These are phyloP conservation scores for Phania funesta DNA, from an alignment of 2,888 invertebrate genomes.

Conservation along the genomic window DNA sequence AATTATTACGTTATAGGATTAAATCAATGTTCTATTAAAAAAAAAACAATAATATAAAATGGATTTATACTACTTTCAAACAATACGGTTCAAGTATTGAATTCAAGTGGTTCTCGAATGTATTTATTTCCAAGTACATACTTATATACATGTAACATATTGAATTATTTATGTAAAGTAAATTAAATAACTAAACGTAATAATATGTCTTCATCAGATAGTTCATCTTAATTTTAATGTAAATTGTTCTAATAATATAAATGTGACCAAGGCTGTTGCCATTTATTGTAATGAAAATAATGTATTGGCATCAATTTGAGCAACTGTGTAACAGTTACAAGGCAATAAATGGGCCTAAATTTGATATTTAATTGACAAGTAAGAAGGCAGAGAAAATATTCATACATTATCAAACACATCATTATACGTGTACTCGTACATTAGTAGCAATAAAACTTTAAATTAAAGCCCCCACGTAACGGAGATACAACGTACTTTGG, in stretches of 20 bases:
- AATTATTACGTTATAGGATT: too few species aligned
- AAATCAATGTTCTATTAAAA: too few species aligned
- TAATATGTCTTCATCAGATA: background rate
- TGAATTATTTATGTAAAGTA: background rate
- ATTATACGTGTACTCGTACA: constrained; percentile 19
- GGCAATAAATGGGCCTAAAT: constrained; percentile 46
- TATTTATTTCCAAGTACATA: too few species aligned
- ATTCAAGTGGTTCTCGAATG: too few species aligned
- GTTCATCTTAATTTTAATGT: constrained; percentile 5
- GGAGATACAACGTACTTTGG: constrained; percentile 14
- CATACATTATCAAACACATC: constrained; percentile 17
- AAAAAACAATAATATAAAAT: too few species aligned
- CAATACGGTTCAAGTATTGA: too few species aligned
- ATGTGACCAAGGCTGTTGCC: constrained; percentile 16
- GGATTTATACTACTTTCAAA: too few species aligned
- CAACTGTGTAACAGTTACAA: constrained; percentile 47
- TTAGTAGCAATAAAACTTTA: constrained; percentile 21
- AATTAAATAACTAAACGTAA: constrained; percentile 12
- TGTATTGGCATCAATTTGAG: constrained; percentile 56
- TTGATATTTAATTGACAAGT: constrained; percentile 58
- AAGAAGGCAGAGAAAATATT: constrained; percentile 16
- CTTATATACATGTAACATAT: too few species aligned
- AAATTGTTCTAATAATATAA: background rate
- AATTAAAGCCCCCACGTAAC: constrained; percentile 54
- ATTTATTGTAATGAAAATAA: constrained; percentile 49